These are phyloP conservation scores for Bombyx mandarina DNA, from an alignment of 1,140 invertebrate genomes.

Conservation along the genomic window DNA sequence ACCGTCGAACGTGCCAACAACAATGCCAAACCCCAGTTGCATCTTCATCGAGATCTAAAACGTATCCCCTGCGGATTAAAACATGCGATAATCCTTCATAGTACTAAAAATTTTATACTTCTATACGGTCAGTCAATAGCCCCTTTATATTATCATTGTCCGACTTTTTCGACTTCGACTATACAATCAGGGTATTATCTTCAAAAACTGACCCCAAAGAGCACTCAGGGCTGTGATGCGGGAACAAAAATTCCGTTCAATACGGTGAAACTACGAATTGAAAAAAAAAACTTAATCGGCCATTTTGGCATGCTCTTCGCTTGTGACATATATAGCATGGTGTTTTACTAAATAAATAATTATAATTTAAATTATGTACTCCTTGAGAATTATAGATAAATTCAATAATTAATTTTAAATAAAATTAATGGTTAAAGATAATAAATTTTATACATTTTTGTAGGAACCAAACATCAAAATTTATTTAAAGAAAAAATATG, in stretches of 20 bases:
- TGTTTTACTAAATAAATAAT: constrained; percentile 3
- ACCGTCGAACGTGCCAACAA: too few species aligned
- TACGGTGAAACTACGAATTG: constrained; percentile 14
- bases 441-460: too few species aligned
- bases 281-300: constrained; percentile 50
- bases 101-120: constrained; percentile 25
- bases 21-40: neutral
- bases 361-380: neutral
- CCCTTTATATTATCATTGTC: constrained; percentile 37
- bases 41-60: constrained; percentile 27
- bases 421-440: too few species aligned
- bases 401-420: neutral
- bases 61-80: constrained; percentile 34
- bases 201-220: constrained; percentile 69
- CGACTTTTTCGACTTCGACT: constrained; percentile 44
- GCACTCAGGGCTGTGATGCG: constrained; percentile 36
- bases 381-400: neutral
- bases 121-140: constrained; percentile 57
- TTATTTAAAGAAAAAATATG: too few species aligned
- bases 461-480: too few species aligned
- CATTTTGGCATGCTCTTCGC: constrained; percentile 32
- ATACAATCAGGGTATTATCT: constrained; percentile 57
- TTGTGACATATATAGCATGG: constrained; percentile 33
- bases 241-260: constrained; percentile 16
- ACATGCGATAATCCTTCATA: constrained; percentile 24